Percentiles rank a stretch among this genome's conserved stretches.
These are phyloP conservation scores for Epinotia bilunana DNA, from an alignment of 2,888 invertebrate genomes.

Conservation along the genomic window DNA sequence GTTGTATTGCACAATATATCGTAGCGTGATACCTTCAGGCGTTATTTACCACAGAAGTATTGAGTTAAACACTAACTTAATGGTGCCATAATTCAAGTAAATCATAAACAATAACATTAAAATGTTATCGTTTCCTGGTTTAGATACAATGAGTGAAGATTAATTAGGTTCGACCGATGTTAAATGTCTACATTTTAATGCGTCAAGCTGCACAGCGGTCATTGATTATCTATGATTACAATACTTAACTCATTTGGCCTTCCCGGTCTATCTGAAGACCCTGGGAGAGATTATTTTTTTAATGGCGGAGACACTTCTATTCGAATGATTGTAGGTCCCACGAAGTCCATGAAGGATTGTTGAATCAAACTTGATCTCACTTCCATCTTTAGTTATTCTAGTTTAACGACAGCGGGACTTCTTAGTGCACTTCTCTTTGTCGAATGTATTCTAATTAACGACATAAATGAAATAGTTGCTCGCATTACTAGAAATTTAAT, in stretches of 20 bases:
- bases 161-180: background rate
- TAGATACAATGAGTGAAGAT: constrained; percentile 6
- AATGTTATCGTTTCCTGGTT: constrained; percentile 9
- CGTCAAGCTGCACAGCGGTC: background rate
- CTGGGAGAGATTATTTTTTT: background rate
- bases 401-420: background rate
- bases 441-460: background rate
- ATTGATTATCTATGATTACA: background rate
- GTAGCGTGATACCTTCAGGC: background rate
- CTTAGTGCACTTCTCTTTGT: background rate
- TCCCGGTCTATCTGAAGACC: background rate
- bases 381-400: background rate
- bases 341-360: background rate
- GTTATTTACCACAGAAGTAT: background rate
- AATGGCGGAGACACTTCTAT: background rate
- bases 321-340: background rate
- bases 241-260: background rate
- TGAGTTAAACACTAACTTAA: background rate
- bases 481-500: constrained; percentile 14
- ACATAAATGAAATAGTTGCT: background rate
- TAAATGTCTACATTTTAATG: background rate
- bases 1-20: background rate
- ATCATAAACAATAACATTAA: constrained; percentile 13
- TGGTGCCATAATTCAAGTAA: constrained; percentile 12
- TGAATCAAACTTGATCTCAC: too few species aligned